Evolutionary conservation across 2,888 invertebrate genomes (phyloP), one percentile per base, ranked within the genome.

Genomic region (Drosophila formosana): DNA sequence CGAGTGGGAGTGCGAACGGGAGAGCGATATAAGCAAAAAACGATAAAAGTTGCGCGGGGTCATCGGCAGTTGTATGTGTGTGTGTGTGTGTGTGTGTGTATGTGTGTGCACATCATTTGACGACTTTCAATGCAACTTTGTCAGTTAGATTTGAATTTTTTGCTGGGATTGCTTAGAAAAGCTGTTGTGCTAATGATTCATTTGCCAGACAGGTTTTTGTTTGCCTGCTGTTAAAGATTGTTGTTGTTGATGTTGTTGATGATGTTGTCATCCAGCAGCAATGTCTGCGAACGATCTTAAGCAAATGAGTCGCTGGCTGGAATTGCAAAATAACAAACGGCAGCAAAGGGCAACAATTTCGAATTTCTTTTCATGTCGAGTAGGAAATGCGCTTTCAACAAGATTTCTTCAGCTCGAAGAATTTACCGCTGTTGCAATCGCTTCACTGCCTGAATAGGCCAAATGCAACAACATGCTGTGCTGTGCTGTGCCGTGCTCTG

Each of bases 311-410:
- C 3, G 11, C 47, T 39, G 55, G 39, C 49, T 37, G 13, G 30
- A 65, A 68, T 37, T n/a, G 77, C 73, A 66, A 80, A 80, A 77
- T 72, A 72, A 34, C 60, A 46, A 34, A 30, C 18, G 26, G 4
- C 39, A 50, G 60, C 75, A 69, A 62, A 70, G 65, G 64, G 65
- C 75, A 75, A 70, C 63, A 78, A 70, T 81, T 84, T 81, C 82
- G 78, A 78, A 70, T 81, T 84, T 81, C 79, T 75, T 71, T 84
- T 82, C 62, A 75, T 77, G 78, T 80, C 64, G 83, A 60, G 56
- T 68, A 82, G 80, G 86, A 82, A 82, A 86, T 87, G 89, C 89
- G 89, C 89, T 84, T 84, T 84, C 89, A 89, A 81, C 89, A 72
- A 78, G 89, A 79, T 85, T 88, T 88, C 83, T 80, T 79, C 66